These are phyloP conservation scores for Drosophila nigrodunni DNA, from an alignment of 1,140 invertebrate species.

Conservation along the genomic window DNA sequence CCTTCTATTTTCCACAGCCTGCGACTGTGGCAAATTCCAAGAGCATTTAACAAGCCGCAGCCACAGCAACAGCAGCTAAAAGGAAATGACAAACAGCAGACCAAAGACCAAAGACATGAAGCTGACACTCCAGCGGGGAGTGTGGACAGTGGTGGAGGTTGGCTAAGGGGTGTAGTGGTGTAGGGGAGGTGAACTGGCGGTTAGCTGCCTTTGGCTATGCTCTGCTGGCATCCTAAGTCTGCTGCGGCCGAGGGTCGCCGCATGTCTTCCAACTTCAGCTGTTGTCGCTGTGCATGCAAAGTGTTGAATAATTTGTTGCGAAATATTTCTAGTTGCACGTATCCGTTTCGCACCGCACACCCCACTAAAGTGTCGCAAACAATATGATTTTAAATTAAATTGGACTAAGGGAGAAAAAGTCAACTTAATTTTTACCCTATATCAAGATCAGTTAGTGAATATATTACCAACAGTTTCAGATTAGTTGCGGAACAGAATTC, in stretches of 20 bases:
- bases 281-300: slow-evolving; percentile 70
- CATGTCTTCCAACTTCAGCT: slow-evolving; percentile 43
- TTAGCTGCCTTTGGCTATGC: slow-evolving; percentile 2
- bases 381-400: neutral
- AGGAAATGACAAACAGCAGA: slow-evolving; percentile 75
- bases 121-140: slow-evolving; percentile 54
- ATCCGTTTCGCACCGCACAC: slow-evolving; percentile 48
- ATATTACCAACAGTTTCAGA: no score
- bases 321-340: slow-evolving; percentile 75
- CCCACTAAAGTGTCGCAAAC: slow-evolving; percentile 38
- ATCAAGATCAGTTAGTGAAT: no score
- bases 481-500: no score
- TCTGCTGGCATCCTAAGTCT: slow-evolving; percentile 28
- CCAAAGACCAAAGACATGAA: slow-evolving; percentile 63
- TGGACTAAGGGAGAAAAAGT: no score
- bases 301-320: slow-evolving; percentile 82
- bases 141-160: no score
- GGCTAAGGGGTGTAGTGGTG: neutral
- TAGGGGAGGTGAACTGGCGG: neutral
- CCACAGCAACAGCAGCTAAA: slow-evolving; percentile 26
- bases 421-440: no score
- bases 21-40: slow-evolving; percentile 70
- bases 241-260: slow-evolving; percentile 59
- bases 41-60: slow-evolving; percentile 65
- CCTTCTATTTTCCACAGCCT: slow-evolving; percentile 33